Evolutionary conservation across 2,888 invertebrate species (phyloP).

Genomic region (Chalcosyrphus nemorum): DNA sequence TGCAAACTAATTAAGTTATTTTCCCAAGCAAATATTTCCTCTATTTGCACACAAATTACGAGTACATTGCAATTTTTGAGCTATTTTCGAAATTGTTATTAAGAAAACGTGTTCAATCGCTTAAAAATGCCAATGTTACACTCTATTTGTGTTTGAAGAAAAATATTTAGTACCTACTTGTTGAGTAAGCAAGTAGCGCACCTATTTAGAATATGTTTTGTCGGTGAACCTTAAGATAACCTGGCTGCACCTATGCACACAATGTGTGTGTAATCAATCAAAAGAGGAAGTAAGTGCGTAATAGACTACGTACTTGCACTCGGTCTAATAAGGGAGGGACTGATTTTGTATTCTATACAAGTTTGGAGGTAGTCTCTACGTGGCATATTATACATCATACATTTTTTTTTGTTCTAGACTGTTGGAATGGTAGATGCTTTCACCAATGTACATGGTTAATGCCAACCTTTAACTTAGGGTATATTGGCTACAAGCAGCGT

Average conservation of each 20-base stretch:
- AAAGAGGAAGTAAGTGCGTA: background rate
- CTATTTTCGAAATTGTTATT: background rate
- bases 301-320: background rate
- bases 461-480: no score
- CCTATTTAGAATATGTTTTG: background rate
- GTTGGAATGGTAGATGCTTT: background rate
- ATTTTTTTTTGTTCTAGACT: background rate
- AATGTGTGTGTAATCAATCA: background rate
- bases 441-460: no score
- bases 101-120: conserved; percentile 14
- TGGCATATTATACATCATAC: background rate
- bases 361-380: background rate
- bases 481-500: no score
- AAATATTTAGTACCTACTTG: background rate
- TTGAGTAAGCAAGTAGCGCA: background rate
- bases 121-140: background rate
- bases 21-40: conserved; percentile 4
- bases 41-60: conserved; percentile 17
- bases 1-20: conserved; percentile 33
- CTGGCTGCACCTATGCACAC: background rate
- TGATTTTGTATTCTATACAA: background rate
- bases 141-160: background rate
- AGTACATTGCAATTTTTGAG: background rate
- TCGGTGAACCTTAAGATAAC: background rate
- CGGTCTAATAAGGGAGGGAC: conserved; percentile 1